A percentile compares a stretch with the other conserved stretches of the same genome.
Conservation (phyloP, 30 jellyfish, hydroid and myxozoan genomes). For the Aurelia coerulea region DNA sequence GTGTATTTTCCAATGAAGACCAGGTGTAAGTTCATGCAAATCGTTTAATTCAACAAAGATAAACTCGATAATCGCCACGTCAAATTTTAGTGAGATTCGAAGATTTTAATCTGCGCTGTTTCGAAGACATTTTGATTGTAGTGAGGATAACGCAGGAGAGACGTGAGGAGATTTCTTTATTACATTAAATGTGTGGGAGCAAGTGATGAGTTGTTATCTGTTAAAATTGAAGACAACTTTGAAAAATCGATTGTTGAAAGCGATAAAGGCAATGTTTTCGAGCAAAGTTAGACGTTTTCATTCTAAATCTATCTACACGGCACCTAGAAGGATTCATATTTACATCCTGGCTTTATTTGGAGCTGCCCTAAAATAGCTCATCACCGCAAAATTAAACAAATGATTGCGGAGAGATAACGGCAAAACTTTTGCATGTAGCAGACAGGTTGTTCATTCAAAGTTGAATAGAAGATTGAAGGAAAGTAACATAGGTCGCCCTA, state of each 20-base stretch:
- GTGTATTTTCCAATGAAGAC: constrained; percentile 50
- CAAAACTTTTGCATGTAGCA: too few species aligned
- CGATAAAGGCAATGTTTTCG: background rate
- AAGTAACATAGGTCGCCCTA: too few species aligned
- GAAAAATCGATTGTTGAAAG: background rate
- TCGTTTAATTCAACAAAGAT: constrained; percentile 52
- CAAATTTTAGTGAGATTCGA: constrained; percentile 60
- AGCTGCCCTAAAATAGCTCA: too few species aligned
- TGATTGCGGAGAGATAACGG: too few species aligned
- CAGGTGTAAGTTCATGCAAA: constrained; percentile 42
- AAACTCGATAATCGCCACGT: constrained; percentile 64
- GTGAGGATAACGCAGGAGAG: background rate
- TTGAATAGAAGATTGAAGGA: too few species aligned
- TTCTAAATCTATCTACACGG: too few species aligned
- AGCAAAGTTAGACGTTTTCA: background rate
- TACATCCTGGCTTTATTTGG: background rate
- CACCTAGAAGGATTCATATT: too few species aligned
- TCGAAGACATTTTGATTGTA: background rate
- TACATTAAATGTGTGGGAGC: background rate
- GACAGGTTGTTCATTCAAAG: too few species aligned
- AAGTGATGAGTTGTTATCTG: background rate
- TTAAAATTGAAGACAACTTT: background rate
- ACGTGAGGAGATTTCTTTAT: background rate
- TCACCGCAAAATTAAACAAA: too few species aligned
- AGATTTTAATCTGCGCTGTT: constrained; percentile 55